phyloP scores from a whole-genome alignment of 92 coral and sea anemone species.

The Parazoanthus darwini region DNA sequence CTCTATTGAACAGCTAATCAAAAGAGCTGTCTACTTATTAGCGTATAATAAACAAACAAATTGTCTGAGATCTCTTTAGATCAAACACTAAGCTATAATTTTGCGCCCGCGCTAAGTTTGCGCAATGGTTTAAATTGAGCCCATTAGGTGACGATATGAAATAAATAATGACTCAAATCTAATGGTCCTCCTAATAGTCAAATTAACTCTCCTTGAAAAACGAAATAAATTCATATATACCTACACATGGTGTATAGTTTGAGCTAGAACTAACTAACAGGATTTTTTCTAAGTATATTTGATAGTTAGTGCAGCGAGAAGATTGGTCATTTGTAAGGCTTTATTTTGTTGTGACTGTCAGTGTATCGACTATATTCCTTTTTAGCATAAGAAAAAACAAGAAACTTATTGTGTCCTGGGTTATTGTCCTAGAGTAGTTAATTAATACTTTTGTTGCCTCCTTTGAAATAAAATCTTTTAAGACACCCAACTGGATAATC shows the following conservation, averaged over 20 bases:
- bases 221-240: conserved; percentile 25
- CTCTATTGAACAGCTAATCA: conserved; percentile 71
- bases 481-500: conserved; percentile 60
- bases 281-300: conserved; percentile 5
- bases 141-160: conserved; percentile 67
- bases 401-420: conserved; percentile 54
- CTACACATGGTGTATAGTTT: not conserved
- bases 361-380: conserved; percentile 18
- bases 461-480: conserved; percentile 53
- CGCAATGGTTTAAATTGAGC: conserved; percentile 81
- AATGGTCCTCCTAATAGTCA: not conserved
- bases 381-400: conserved; percentile 46
- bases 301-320: conserved; percentile 6
- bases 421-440: conserved; percentile 78
- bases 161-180: conserved; percentile 72
- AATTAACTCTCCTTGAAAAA: conserved; percentile 55
- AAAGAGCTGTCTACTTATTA: conserved; percentile 78
- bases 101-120: conserved; percentile 66
- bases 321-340: conserved; percentile 31
- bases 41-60: conserved; percentile 93
- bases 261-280: not conserved
- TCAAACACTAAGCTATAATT: conserved; percentile 82
- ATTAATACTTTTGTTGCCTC: conserved; percentile 85
- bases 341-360: conserved; percentile 10
- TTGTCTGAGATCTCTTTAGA: conserved; percentile 83